These are phyloP conservation scores for Nesidiocoris tenuis DNA, from an alignment of 2,888 invertebrate species.

Conservation along the genomic window DNA sequence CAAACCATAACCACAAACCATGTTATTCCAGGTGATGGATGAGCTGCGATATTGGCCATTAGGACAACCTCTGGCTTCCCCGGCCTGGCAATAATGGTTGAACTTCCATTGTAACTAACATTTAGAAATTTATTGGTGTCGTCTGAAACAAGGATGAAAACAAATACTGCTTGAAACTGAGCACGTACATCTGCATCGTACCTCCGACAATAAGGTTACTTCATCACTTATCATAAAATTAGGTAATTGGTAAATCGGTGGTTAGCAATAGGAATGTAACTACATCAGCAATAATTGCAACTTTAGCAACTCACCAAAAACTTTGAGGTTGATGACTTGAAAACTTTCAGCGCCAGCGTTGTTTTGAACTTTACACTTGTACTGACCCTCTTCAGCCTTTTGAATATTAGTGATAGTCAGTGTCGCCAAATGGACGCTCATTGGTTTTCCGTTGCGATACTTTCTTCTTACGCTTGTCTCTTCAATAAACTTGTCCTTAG, in stretches of 20 bases:
- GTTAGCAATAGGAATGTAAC: too few relatives aligned
- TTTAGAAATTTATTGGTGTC: slow-evolving; percentile 7
- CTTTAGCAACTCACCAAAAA: slow-evolving; percentile 32
- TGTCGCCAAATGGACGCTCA: neutral
- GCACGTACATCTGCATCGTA: too few relatives aligned
- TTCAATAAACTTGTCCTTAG: slow-evolving; percentile 9
- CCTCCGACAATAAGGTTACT: too few relatives aligned
- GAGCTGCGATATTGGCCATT: slow-evolving; percentile 15
- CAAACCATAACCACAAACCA: too few relatives aligned
- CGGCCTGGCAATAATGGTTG: slow-evolving; percentile 5
- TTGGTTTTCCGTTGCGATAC: slow-evolving; percentile 3
- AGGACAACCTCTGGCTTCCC: slow-evolving; percentile 22
- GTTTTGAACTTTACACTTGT: slow-evolving; percentile 13
- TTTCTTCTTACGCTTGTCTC: slow-evolving; percentile 16
- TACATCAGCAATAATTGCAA: too few relatives aligned
- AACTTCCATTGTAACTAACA: slow-evolving; percentile 3
- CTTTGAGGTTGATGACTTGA: neutral
- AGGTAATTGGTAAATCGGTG: neutral
- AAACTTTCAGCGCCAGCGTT: neutral
- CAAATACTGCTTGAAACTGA: neutral
- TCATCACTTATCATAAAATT: too few relatives aligned
- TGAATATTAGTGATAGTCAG: neutral
- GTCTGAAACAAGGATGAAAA: neutral
- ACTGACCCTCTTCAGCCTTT: slow-evolving; percentile 13
- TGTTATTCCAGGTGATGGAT: slow-evolving; percentile 16